These are phyloP conservation scores for Thaumatotibia leucotreta DNA, from an alignment of 1,140 invertebrate species.

Conservation along the genomic window DNA sequence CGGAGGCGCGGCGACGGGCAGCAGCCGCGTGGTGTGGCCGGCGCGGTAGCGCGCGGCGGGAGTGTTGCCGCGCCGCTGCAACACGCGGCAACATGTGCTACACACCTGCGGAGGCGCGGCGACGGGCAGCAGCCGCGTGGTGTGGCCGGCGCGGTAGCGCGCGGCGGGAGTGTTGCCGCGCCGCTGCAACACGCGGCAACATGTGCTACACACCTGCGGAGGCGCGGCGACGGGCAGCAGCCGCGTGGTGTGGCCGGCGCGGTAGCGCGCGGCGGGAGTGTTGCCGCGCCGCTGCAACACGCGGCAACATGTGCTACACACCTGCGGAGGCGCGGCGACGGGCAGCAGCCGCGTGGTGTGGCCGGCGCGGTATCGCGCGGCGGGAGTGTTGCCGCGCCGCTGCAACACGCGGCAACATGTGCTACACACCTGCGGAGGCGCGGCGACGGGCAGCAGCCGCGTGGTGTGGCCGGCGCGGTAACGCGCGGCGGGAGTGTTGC, in stretches of 20 bases:
- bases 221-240: conserved; percentile 63
- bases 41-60: conserved; percentile 48
- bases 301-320: conserved; percentile 86
- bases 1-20: conserved; percentile 62
- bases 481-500: conserved; percentile 77
- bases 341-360: conserved; percentile 83
- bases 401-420: conserved; percentile 86
- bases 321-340: not conserved
- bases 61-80: conserved; percentile 81
- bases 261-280: conserved; percentile 74
- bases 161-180: too few relatives aligned
- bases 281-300: conserved; percentile 66
- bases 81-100: conserved; percentile 94
- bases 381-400: conserved; percentile 82
- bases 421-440: not conserved
- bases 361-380: conserved; percentile 19
- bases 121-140: too few relatives aligned
- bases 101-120: too few relatives aligned
- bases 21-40: conserved; percentile 79
- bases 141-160: too few relatives aligned
- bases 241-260: conserved; percentile 79
- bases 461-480: conserved; percentile 74
- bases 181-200: too few relatives aligned
- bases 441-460: conserved; percentile 77
- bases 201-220: not conserved